phyloP scores from a whole-genome alignment of 2,113 vertebrate genomes.

The Crypturellus undulatus region DNA sequence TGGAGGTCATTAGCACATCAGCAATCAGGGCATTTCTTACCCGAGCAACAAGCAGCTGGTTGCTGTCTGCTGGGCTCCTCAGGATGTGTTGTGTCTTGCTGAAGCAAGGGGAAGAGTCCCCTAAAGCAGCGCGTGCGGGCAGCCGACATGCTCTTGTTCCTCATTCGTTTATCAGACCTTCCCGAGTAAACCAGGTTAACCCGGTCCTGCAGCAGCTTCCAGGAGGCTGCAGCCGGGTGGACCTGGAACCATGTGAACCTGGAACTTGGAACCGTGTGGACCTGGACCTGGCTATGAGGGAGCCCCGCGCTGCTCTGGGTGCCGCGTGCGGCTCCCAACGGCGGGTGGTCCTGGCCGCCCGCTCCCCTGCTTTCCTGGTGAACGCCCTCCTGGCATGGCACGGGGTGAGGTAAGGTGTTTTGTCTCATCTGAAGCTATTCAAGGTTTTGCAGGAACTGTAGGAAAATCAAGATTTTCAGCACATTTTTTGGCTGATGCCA shows the following conservation, averaged over 20 bases:
- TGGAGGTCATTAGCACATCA: neutral
- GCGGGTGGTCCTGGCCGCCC: slow-evolving; percentile 49
- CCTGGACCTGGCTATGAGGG: slow-evolving; percentile 39
- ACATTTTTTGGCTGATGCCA: neutral
- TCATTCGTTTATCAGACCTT: slow-evolving; percentile 51
- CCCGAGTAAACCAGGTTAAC: slow-evolving; percentile 54
- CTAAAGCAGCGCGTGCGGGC: slow-evolving; percentile 9
- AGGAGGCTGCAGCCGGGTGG: slow-evolving; percentile 69
- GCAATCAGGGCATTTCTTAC: neutral
- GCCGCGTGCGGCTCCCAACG: slow-evolving; percentile 45
- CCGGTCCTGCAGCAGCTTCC: slow-evolving; percentile 74
- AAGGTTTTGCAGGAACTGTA: neutral
- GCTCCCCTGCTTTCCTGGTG: no score
- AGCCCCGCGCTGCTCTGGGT: slow-evolving; percentile 61
- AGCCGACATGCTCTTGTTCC: slow-evolving; percentile 25
- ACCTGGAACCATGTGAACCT: slow-evolving; percentile 44
- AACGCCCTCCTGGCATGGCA: no score
- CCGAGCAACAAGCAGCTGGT: neutral
- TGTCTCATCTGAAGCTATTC: slow-evolving; percentile 24
- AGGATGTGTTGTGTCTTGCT: neutral
- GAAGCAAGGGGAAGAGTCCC: slow-evolving; percentile 35
- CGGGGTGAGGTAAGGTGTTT: neutral
- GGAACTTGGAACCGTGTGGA: slow-evolving; percentile 32
- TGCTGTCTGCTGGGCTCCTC: neutral
- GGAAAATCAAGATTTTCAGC: neutral